Base-by-base conservation (phyloP, 2,888 invertebrate species). In the Pycnomerus fuliginosus region DNA sequence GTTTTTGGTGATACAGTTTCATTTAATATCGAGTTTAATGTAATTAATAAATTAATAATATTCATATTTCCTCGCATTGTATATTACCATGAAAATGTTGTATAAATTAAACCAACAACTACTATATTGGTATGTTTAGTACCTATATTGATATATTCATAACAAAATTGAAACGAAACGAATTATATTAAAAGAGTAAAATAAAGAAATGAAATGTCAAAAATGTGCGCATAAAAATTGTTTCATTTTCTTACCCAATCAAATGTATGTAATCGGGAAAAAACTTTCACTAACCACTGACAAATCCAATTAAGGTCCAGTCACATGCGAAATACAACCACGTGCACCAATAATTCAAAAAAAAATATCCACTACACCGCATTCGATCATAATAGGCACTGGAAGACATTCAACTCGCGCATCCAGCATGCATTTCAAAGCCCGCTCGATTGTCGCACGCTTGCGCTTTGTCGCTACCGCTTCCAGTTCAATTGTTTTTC, bases 341-440 rank as follows among this genome's bases (percentile, higher is more conserved):
- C 61, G 61, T 61, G 61, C 50, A 55, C 48, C 25, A 23, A 44
- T 37, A 51, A 50, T 50, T 48, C 50, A 53, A 51, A 42, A 53
- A 58, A 56, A 61, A 56, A 53, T 54, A 44, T 45, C 53, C 58
- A 55, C 61, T 60, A 58, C 49, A 53, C 56, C 48, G 53, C 49
- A 33, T 58, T 55, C 58, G 55, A 57, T 56, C 60, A 52, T 55
- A 56, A 53, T 50, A 55, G 58, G 58, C 55, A 61, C 61, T 61
- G 61, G 36, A 55, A 53, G 54, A 44, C 45, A 45, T 43, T 48
- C 41, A 48, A 50, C 49, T 45, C 48, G 54, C 57, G 56, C 58
- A 56, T 59, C 42, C 48, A 42, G 48, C 54, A 53, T 60, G 58
- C 57, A 55, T 55, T 52, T 58, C 53, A 60, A 60, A 57, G 53